Evolutionary conservation across 1,140 invertebrate species (phyloP).

Genomic region (Harlomillsia oculata): DNA sequence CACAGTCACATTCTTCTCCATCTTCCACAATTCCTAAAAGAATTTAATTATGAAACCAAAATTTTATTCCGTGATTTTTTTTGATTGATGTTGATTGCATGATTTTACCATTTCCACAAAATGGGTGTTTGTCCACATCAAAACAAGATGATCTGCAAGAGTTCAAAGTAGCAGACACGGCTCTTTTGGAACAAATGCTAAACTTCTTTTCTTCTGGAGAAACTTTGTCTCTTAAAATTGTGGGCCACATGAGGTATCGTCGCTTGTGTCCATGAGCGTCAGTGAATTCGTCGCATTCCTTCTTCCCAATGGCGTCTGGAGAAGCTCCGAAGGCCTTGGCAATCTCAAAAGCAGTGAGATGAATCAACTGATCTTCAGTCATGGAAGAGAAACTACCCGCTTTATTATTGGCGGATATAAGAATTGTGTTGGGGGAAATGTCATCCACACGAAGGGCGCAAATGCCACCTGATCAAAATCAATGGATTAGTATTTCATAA

Average conservation of each 20-base stretch:
- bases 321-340: constrained; percentile 28
- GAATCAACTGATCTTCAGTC: constrained; percentile 15
- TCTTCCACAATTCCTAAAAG: constrained; percentile 28
- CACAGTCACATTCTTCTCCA: constrained; percentile 35
- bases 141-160: constrained; percentile 31
- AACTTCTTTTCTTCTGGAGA: constrained; percentile 22
- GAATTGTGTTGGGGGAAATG: constrained; percentile 21
- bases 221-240: constrained; percentile 21
- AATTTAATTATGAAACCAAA: background rate
- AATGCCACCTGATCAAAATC: constrained; percentile 5
- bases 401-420: constrained; percentile 30
- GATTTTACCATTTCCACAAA: constrained; percentile 32
- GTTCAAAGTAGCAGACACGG: constrained; percentile 4
- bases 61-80: background rate
- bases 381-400: constrained; percentile 11
- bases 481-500: too few relatives aligned
- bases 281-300: constrained; percentile 28
- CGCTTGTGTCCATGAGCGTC: background rate
- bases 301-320: constrained; percentile 18
- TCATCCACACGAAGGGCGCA: constrained; percentile 14
- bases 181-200: constrained; percentile 22
- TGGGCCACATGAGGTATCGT: constrained; percentile 32
- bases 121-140: constrained; percentile 23
- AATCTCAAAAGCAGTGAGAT: constrained; percentile 32
- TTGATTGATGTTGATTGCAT: background rate